Conservation (phyloP, 2,797 vertebrate species). For the Scolopax rusticola region DNA sequence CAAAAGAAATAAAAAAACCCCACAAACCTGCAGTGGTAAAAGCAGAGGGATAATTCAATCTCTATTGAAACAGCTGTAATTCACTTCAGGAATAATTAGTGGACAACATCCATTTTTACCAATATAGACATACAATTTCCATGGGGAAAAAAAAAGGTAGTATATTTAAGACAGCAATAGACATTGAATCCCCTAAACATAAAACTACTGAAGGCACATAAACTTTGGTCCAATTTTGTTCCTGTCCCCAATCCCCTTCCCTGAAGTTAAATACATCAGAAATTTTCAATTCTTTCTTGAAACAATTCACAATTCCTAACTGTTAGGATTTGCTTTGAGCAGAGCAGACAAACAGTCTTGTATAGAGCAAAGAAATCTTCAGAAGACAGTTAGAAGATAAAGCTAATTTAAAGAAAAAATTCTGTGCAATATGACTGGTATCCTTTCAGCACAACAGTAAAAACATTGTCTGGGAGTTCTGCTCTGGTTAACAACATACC, state of each 20-base stretch:
- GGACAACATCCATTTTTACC: slow-evolving; percentile 55
- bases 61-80: slow-evolving; percentile 34
- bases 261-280: slow-evolving; percentile 60
- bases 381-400: slow-evolving; percentile 48
- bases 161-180: slow-evolving; percentile 69
- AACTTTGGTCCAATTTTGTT: slow-evolving; percentile 87
- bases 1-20: not conserved
- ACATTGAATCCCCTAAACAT: slow-evolving; percentile 69
- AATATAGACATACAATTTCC: slow-evolving; percentile 48
- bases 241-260: not conserved
- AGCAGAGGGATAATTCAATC: slow-evolving; percentile 47
- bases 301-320: slow-evolving; percentile 41
- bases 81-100: slow-evolving; percentile 27
- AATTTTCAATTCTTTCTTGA: slow-evolving; percentile 43
- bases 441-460: not conserved
- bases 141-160: not conserved
- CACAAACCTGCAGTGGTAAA: not conserved
- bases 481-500: slow-evolving; percentile 61
- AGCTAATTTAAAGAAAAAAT: slow-evolving; percentile 52
- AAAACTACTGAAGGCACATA: slow-evolving; percentile 86
- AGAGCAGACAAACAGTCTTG: slow-evolving; percentile 51
- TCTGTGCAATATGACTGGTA: slow-evolving; percentile 48
- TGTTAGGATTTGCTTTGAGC: slow-evolving; percentile 69
- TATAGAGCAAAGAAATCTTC: slow-evolving; percentile 50
- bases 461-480: slow-evolving; percentile 58